These are phyloP conservation scores for Silurus meridionalis DNA, from an alignment of 2,113 vertebrate species.

Conservation along the genomic window DNA sequence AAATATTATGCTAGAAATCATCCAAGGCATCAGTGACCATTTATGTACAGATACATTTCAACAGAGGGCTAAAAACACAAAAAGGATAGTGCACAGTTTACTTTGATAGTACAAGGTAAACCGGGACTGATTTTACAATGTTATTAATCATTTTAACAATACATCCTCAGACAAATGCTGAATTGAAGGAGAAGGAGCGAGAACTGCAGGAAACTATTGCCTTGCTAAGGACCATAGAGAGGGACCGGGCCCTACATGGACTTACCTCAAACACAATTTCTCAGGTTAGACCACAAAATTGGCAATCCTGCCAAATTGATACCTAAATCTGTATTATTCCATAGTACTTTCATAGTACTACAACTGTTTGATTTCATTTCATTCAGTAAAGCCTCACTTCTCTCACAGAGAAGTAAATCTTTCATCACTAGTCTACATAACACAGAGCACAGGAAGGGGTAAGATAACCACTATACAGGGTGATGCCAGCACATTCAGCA, in stretches of 20 bases:
- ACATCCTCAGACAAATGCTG: constrained; percentile 55
- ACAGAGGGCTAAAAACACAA: neutral
- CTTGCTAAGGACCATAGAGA: constrained; percentile 63
- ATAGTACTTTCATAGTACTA: neutral
- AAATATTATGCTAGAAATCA: neutral
- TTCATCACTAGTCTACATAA: constrained; percentile 8
- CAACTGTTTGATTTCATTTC: constrained; percentile 3
- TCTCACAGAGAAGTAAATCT: neutral
- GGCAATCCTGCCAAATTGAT: neutral
- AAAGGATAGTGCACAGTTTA: neutral
- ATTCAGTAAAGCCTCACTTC: neutral
- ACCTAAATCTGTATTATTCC: neutral
- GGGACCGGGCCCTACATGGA: constrained; percentile 66
- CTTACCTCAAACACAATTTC: neutral
- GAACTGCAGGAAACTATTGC: constrained; percentile 63
- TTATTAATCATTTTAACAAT: neutral
- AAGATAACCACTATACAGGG: constrained; percentile 29
- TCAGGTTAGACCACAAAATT: constrained; percentile 41
- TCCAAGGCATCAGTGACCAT: neutral
- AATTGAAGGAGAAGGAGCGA: constrained; percentile 70
- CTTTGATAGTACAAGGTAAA: neutral
- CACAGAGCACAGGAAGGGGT: neutral
- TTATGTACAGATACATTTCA: neutral
- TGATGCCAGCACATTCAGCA: constrained; percentile 28
- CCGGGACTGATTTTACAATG: neutral